phyloP scores from a whole-genome alignment of 2,113 vertebrate species.

The Haliaeetus leucogaster region DNA sequence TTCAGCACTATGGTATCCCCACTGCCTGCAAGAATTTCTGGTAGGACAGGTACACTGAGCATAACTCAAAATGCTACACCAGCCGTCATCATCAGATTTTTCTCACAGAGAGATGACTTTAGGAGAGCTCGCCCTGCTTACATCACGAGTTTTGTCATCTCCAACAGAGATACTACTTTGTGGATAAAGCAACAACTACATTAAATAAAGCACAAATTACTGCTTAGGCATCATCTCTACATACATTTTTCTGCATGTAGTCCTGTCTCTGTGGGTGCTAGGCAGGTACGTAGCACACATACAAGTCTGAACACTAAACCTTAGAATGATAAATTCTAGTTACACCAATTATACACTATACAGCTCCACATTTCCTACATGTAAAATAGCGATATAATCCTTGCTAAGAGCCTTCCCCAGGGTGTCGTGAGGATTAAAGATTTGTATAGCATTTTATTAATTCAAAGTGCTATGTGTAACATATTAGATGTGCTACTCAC shows the following conservation, averaged over 20 bases:
- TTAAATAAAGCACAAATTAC: neutral
- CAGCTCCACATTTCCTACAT: neutral
- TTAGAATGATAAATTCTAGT: neutral
- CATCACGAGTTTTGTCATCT: neutral
- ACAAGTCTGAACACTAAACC: neutral
- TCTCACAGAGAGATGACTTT: neutral
- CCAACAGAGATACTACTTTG: neutral
- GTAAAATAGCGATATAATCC: neutral
- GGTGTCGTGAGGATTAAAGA: neutral
- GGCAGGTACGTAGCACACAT: neutral
- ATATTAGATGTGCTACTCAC: neutral
- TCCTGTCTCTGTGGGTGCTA: neutral
- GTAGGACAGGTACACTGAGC: neutral
- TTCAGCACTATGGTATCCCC: neutral
- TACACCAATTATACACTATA: neutral
- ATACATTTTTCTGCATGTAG: neutral
- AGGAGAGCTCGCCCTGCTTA: neutral
- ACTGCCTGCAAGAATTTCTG: neutral
- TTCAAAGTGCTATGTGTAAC: neutral
- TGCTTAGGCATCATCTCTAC: neutral
- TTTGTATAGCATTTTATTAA: neutral
- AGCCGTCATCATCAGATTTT: neutral
- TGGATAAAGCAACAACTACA: neutral
- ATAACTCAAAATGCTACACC: neutral
- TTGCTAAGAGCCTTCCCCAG: neutral